Evolutionary conservation across 1,140 invertebrate species (phyloP).

Genomic region (Drosophila lacteicornis): DNA sequence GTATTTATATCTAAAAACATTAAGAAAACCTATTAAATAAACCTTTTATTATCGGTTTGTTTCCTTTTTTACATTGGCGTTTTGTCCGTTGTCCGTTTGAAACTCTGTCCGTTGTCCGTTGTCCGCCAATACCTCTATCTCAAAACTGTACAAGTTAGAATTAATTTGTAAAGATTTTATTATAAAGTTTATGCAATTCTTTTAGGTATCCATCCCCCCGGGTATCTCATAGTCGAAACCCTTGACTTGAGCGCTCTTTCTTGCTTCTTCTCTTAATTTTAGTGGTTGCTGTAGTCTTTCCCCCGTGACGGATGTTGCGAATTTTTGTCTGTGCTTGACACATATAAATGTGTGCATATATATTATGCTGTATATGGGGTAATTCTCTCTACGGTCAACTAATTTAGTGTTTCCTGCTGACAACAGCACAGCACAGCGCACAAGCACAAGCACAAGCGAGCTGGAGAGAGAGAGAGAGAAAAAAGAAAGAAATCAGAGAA

Average conservation of each 20-base stretch:
- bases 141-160: neutral
- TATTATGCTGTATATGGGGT: constrained; percentile 57
- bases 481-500: constrained; percentile 44
- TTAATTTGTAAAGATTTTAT: neutral
- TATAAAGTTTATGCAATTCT: neutral
- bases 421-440: constrained; percentile 63
- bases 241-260: neutral
- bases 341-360: constrained; percentile 29
- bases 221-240: constrained; percentile 1
- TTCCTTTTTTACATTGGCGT: too few relatives aligned
- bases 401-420: constrained; percentile 82
- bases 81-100: too few relatives aligned
- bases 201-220: too few relatives aligned
- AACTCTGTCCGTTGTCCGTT: neutral
- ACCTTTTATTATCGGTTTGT: too few relatives aligned
- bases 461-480: constrained; percentile 13
- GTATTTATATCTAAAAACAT: too few relatives aligned
- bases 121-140: too few relatives aligned
- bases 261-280: neutral
- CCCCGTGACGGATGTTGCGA: constrained; percentile 69
- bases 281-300: constrained; percentile 12
- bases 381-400: constrained; percentile 76
- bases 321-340: constrained; percentile 64
- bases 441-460: constrained; percentile 36
- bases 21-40: too few relatives aligned